Conservation (phyloP, 2,797 vertebrate genomes). For the Phrynocephalus guinanensis region DNA sequence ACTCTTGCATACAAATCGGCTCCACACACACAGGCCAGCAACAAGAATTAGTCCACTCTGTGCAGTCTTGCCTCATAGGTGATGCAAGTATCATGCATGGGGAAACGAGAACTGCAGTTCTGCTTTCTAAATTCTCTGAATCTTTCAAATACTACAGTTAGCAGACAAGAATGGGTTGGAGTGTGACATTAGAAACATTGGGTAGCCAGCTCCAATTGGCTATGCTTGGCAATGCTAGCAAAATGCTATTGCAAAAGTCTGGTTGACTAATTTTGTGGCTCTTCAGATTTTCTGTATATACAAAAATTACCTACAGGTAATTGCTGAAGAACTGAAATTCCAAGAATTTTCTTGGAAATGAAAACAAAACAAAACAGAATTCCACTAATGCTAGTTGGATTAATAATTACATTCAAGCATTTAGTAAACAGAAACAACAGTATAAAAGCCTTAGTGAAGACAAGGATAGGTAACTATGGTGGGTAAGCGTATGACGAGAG, state of each 20-base stretch:
- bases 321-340: slow-evolving; percentile 62
- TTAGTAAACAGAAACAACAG: slow-evolving; percentile 34
- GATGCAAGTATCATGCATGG: slow-evolving; percentile 4
- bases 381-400: slow-evolving; percentile 46
- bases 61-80: neutral
- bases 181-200: neutral
- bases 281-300: slow-evolving; percentile 33
- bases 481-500: no score
- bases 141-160: neutral
- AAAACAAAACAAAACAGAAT: slow-evolving; percentile 22
- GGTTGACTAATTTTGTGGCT: slow-evolving; percentile 5
- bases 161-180: neutral
- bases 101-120: slow-evolving; percentile 15
- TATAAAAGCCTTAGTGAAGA: neutral
- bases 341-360: slow-evolving; percentile 46
- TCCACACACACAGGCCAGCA: neutral
- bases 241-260: neutral
- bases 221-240: neutral
- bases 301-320: slow-evolving; percentile 22
- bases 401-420: slow-evolving; percentile 45
- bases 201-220: neutral
- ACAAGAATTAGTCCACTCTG: neutral
- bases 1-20: neutral
- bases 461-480: neutral
- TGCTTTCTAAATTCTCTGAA: neutral